Percentiles rank a stretch among this genome's conserved stretches.
phyloP scores from a whole-genome alignment of 2,888 invertebrate genomes.

The Neocrepidodera transversa region DNA sequence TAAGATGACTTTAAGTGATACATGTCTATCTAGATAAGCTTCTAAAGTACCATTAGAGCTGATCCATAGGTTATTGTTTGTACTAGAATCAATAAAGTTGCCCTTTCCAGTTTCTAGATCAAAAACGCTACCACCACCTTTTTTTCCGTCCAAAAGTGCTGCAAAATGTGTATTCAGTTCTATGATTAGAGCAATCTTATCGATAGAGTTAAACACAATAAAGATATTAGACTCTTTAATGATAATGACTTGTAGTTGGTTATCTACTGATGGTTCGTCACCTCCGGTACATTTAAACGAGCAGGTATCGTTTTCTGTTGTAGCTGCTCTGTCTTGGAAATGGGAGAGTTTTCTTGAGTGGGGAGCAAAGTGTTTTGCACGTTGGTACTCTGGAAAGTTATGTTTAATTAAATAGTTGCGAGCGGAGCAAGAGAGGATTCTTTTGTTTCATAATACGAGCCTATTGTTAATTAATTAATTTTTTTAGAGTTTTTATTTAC shows the following conservation, averaged over 20 bases:
- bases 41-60: conserved; percentile 29
- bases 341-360: conserved; percentile 20
- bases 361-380: conserved; percentile 31
- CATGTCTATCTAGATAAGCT: conserved; percentile 29
- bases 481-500: too few species aligned
- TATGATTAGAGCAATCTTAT: conserved; percentile 35
- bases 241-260: conserved; percentile 23
- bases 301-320: conserved; percentile 3
- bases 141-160: conserved; percentile 33
- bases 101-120: conserved; percentile 33
- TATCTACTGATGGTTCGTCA: background rate
- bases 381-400: conserved; percentile 25
- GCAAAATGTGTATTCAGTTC: conserved; percentile 33
- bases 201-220: conserved; percentile 35
- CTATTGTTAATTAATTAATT: too few species aligned
- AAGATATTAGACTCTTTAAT: conserved; percentile 33
- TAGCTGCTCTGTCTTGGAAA: conserved; percentile 21
- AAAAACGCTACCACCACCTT: conserved; percentile 35
- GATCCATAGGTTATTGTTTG: conserved; percentile 29
- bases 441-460: too few species aligned
- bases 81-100: conserved; percentile 32
- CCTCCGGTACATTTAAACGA: conserved; percentile 15
- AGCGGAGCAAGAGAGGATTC: too few species aligned
- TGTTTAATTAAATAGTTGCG: background rate
- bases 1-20: conserved; percentile 30